Evolutionary conservation across 2,888 invertebrate species (phyloP), one percentile per base, ranked within the genome.

Genomic region (Pollenia labialis): DNA sequence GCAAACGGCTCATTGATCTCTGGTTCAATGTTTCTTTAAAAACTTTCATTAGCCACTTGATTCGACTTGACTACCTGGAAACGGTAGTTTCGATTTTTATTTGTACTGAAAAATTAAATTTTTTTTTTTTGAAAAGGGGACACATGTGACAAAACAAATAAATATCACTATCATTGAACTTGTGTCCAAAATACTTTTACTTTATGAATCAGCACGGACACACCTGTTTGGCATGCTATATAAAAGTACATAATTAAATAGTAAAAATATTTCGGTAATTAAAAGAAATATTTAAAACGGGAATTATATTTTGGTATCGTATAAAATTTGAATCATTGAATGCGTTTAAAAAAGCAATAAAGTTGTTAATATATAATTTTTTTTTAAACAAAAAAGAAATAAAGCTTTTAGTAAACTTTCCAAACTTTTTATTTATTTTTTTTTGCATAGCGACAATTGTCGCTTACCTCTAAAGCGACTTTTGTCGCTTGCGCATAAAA

Each of bases 151-250:
- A 81, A 84, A 74, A 60, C 46, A 50, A 62, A 62, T 50, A 68
- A 54, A 72, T 40, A 64, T 12, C 50, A 32, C 6, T 32, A 32
- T 54, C 8, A 40, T 50, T 72, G 62, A 76, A 58, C 44, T 66
- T 83, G 83, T 40, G 23, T 46, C 64, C 32, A 64, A 64, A 81
- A 56, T 81, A 40, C 16, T 80, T 66, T 48, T 7, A 64, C 11
- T 60, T 50, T n/a, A 62, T 64, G 50, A 52, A 54, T 60, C 79
- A 81, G 66, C 84, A 52, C 44, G 56, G 74, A 77, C 56, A 84
- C 87, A 87, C 87, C 87, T 87, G 87, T 84, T 72, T 64, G 74
- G 0, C 48, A 84, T 68, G 69, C 84, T 81, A 79, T 50, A 58
- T 14, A 42, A 56, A 54, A 50, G n/a, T n/a, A n/a, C n/a, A 54